Base-by-base conservation (phyloP, 2,113 vertebrate genomes). In the Pelmatolapia mariae region DNA sequence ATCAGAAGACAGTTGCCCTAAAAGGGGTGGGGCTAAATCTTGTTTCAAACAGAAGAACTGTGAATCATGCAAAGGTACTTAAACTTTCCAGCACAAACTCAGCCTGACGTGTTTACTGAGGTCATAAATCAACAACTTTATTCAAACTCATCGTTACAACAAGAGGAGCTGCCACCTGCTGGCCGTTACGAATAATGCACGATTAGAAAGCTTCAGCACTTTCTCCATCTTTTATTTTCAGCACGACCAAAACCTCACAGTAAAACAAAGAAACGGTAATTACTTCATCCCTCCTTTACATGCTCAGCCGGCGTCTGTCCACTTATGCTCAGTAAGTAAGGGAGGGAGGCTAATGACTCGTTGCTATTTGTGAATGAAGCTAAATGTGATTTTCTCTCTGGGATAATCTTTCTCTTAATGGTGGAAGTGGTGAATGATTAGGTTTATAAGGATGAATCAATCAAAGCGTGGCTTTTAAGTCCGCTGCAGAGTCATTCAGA, bases 21-120 rank as follows among this genome's bases (percentile, higher is more conserved):
- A 22, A 68, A 40, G 63, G 63, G 63, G 63, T 0, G 33, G 33
- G 19, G 19, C 63, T 15, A 40, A 15, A 68, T 22, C 63, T 40
- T 4, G 33, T 68, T 40, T 40, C 19, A 13, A 68, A 13, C 19
- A 22, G 19, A 40, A 40, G 0, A 1, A 40, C 7, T 68, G 33
- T 22, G 4, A 22, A 22, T 40, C 19, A 22, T 8, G 63, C 1
- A 0, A 68, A 68, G 19, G 33, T 68, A 1, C 11, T 38, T 13
- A 68, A 66, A 68, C 19, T 38, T 68, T 38, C 0, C 31, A 66
- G 18, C 33, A 38, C 61, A 66, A n/a, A 38, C 61, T 66, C 59
- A 38, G 10, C 63, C 10, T 38, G 33, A 68, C 1, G 19, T 68
- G 7, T 11, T 68, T 15, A 68, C 63, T 43, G 36, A 40, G n/a